Conservation (phyloP, 2,797 vertebrate species). For the Ispidina lecontei region DNA sequence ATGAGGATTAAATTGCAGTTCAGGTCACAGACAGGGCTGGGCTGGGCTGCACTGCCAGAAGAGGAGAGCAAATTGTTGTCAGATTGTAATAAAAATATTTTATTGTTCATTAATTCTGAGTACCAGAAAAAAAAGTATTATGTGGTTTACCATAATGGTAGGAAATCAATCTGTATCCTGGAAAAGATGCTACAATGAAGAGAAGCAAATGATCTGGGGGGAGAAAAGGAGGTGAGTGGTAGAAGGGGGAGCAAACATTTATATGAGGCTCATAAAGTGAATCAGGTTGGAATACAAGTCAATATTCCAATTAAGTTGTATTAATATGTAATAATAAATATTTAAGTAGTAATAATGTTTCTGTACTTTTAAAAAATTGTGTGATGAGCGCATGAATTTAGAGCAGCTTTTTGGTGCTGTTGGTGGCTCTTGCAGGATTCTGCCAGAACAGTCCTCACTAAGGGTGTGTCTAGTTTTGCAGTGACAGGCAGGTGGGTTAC, state of each 20-base stretch:
- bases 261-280: neutral
- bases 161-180: conserved; percentile 9
- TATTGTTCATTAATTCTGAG: conserved; percentile 57
- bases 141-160: neutral
- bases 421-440: neutral
- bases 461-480: neutral
- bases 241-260: neutral
- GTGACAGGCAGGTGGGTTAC: neutral
- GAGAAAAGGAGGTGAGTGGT: neutral
- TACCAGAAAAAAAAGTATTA: neutral
- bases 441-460: neutral
- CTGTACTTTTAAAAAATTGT: neutral
- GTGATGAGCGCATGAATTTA: neutral
- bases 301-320: neutral
- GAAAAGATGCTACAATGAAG: neutral
- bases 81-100: conserved; percentile 3
- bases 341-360: conserved; percentile 4
- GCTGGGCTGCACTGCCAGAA: conserved; percentile 11
- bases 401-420: neutral
- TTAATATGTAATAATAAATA: neutral
- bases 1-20: conserved; percentile 39
- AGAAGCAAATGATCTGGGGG: neutral
- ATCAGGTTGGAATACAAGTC: neutral
- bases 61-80: conserved; percentile 17
- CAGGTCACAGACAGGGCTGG: neutral